These are phyloP conservation scores for Pipistrellus kuhlii DNA, from an alignment of 2,797 vertebrate species.

Conservation along the genomic window DNA sequence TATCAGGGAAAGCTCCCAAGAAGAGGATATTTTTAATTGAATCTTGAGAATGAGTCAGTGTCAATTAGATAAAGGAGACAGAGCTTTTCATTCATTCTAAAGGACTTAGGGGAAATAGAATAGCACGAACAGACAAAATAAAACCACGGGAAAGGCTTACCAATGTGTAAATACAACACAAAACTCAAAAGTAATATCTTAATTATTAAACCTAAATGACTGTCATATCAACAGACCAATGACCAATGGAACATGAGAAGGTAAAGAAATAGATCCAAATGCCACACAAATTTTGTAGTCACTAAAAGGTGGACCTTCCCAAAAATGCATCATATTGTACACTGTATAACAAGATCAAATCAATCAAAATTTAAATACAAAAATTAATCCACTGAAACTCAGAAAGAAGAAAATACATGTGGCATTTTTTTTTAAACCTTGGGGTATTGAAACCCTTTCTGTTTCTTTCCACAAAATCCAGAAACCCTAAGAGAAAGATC, in stretches of 20 bases:
- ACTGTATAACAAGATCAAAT: background rate
- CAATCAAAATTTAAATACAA: background rate
- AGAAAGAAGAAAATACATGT: background rate
- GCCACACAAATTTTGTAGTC: no score
- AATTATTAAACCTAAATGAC: slow-evolving; percentile 19
- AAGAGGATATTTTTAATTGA: background rate
- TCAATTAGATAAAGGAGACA: background rate
- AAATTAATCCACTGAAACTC: slow-evolving; percentile 3
- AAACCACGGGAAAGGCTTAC: background rate
- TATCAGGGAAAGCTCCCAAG: background rate
- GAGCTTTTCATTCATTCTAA: background rate
- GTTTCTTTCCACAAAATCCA: slow-evolving; percentile 35
- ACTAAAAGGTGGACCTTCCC: background rate
- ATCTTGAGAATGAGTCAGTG: background rate
- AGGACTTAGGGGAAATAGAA: background rate
- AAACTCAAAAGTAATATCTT: background rate
- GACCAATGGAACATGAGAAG: background rate
- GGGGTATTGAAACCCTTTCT: background rate
- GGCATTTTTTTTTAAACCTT: background rate
- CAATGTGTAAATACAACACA: background rate
- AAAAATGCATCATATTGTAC: background rate
- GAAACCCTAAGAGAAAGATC: slow-evolving; percentile 12
- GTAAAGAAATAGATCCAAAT: background rate
- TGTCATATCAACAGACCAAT: background rate
- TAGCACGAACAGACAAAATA: background rate